phyloP scores from a whole-genome alignment of 1,140 invertebrate species.

The Euglossa dilemma region DNA sequence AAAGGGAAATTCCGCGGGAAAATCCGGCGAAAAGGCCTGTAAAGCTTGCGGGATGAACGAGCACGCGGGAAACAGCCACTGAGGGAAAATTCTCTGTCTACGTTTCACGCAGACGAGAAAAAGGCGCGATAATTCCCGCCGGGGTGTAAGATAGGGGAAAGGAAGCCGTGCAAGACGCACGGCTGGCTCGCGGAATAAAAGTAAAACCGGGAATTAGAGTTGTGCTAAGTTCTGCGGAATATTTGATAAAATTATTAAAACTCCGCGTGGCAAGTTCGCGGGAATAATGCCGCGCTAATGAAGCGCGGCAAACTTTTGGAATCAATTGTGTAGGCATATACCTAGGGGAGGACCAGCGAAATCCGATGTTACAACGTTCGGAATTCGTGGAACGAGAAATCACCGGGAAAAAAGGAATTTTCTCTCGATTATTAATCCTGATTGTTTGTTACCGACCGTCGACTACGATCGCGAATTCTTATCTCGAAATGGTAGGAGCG shows the following conservation, averaged over 20 bases:
- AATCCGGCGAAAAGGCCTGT: neutral
- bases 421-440: too few species aligned
- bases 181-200: neutral
- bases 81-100: slow-evolving; percentile 25
- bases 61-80: slow-evolving; percentile 15
- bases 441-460: too few species aligned
- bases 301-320: neutral
- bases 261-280: neutral
- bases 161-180: slow-evolving; percentile 20
- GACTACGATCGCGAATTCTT: too few species aligned
- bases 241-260: slow-evolving; percentile 34
- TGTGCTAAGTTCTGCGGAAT: neutral
- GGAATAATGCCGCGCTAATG: slow-evolving; percentile 11
- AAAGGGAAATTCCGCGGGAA: slow-evolving; percentile 15
- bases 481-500: too few species aligned
- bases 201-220: slow-evolving; percentile 26
- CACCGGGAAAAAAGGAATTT: neutral
- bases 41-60: slow-evolving; percentile 4
- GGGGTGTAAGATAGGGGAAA: slow-evolving; percentile 12
- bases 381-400: neutral
- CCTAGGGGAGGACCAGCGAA: neutral
- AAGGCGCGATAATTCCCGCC: slow-evolving; percentile 49
- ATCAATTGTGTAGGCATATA: neutral
- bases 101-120: slow-evolving; percentile 44
- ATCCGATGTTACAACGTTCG: neutral